Evolutionary conservation across 1,140 invertebrate species (phyloP), one percentile per base, ranked within the genome.

Genomic region (Hylaeus anthracinus): DNA sequence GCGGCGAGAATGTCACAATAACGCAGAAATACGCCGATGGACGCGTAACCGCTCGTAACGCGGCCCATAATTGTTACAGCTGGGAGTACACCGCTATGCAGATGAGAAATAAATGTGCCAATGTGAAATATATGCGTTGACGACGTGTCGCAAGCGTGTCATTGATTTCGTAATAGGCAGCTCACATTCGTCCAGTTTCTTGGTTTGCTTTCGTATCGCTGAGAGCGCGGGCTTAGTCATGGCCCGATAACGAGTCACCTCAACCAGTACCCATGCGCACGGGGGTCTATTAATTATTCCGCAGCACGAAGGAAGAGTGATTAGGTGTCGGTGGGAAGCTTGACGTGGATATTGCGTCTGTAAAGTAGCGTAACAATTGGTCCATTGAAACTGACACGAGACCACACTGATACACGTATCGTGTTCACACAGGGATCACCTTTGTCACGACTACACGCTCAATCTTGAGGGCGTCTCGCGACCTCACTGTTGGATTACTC

Each of bases 21-120:
- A 39, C 53, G 9, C 15, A 55, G 6, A 63, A 72, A 51, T 63
- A 55, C 39, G 10, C 2, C 60, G 51, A 80, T 70, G 64, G 81
- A 67, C 60, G 63, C 64, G 71, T 84, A 72, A 67, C 51, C 37
- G 48, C 26, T 12, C 41, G 66, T 81, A 60, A 64, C 63, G 48
- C 14, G 15, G 26, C 66, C 39, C 48, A 56, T 76, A 85, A 85
- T 85, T 81, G 80, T 82, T 74, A 56, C 45, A 51, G n/a, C 53
- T 37, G 39, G 3, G 70, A 72, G 55, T 51, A 63, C 56, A 60
- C 80, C 78, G 56, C 61, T 70, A 80, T 71, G 64, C 60, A 79
- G 81, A 83, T 71, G 81, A 77, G 84, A 72, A 73, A 73, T 83
- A 83, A 83, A 83, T 55, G 73, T 77, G 69, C 76, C 77, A 79